Conservation (phyloP, 2,888 invertebrate genomes). For the Atrina japonica region DNA sequence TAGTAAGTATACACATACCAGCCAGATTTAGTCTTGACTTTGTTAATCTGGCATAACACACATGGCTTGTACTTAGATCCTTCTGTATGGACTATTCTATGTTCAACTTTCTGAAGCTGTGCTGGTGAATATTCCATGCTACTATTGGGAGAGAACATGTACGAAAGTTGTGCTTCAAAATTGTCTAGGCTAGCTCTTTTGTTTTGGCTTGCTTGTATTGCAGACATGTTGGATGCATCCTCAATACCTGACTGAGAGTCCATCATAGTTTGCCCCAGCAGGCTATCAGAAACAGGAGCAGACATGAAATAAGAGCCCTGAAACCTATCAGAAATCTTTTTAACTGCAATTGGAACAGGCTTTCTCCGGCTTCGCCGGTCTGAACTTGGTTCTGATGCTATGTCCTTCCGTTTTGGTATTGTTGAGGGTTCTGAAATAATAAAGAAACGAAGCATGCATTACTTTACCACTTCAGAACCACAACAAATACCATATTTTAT, state of each 20-base stretch:
- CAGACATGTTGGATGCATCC: too few relatives aligned
- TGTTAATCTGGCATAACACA: conserved; percentile 37
- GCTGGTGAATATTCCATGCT: too few relatives aligned
- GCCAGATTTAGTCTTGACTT: conserved; percentile 40
- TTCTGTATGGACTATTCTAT: conserved; percentile 35
- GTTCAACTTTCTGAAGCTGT: conserved; percentile 24
- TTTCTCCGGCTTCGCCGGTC: neutral
- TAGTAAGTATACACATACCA: conserved; percentile 44
- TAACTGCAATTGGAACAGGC: neutral
- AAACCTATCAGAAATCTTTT: too few relatives aligned
- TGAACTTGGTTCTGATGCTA: neutral
- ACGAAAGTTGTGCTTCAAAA: too few relatives aligned
- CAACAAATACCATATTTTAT: too few relatives aligned
- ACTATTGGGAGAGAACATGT: too few relatives aligned
- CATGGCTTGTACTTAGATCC: conserved; percentile 39
- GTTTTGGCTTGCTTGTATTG: too few relatives aligned
- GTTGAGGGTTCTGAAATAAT: conserved; percentile 33
- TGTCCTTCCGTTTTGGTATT: too few relatives aligned
- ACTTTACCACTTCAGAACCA: conserved; percentile 33
- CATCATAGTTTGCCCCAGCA: too few relatives aligned
- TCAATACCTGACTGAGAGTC: too few relatives aligned
- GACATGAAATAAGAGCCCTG: neutral
- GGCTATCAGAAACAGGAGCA: neutral
- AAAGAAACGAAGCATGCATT: conserved; percentile 20
- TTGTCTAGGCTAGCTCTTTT: too few relatives aligned